These are phyloP conservation scores for Aleiodes leptofemur DNA, from an alignment of 2,888 invertebrate species.

Conservation along the genomic window DNA sequence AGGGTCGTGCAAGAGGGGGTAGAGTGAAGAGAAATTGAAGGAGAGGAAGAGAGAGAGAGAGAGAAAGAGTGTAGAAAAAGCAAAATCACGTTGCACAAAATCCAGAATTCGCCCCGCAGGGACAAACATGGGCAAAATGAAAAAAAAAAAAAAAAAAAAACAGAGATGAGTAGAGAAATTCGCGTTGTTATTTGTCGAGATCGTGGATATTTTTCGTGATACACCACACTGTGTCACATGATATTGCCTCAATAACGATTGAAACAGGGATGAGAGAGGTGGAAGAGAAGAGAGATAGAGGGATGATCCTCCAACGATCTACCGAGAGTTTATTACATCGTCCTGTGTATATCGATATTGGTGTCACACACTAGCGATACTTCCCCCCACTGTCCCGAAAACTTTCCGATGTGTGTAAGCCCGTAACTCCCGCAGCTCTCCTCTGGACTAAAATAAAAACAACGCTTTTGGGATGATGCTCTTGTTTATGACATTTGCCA, in stretches of 20 bases:
- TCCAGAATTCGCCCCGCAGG: neutral
- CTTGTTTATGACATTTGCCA: constrained; percentile 33
- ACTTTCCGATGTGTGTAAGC: neutral
- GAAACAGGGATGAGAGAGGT: neutral
- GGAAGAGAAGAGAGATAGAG: constrained; percentile 1
- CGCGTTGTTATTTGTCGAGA: constrained; percentile 12
- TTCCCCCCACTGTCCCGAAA: neutral
- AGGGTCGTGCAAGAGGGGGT: neutral
- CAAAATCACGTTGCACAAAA: constrained; percentile 21
- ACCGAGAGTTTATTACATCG: constrained; percentile 40
- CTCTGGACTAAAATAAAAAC: constrained; percentile 16
- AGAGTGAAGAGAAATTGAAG: neutral
- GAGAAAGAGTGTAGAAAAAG: neutral
- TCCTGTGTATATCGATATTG: constrained; percentile 28
- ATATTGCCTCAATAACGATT: constrained; percentile 60
- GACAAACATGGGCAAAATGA: neutral
- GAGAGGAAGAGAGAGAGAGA: neutral
- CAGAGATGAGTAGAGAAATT: constrained; percentile 9
- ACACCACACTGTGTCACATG: constrained; percentile 55
- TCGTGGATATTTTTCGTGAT: constrained; percentile 18
- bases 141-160: constrained; percentile 6
- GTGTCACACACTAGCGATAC: constrained; percentile 15
- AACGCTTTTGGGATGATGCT: neutral
- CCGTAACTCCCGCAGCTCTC: constrained; percentile 16
- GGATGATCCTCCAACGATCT: constrained; percentile 19